Evolutionary conservation across 2,888 invertebrate genomes (phyloP), one percentile per base, ranked within the genome.

Genomic region (Ectobius pallidus): DNA sequence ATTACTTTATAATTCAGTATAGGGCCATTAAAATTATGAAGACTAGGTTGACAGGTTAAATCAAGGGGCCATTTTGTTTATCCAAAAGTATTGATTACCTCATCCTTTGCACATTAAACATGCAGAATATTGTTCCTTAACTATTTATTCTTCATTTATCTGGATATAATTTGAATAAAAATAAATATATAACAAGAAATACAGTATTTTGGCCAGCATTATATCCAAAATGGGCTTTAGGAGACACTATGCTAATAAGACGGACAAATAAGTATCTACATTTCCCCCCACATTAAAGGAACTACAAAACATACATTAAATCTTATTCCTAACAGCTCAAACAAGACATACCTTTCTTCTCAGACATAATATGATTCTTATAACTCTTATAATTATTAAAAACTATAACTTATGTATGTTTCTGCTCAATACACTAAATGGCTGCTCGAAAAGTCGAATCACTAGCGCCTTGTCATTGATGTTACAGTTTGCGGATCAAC

Each of bases 61-160:
- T 30, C 32, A 67, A 74, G 75, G 63, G 72, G 75, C 75, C 75
- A 75, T 75, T 74, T 75, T 75, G 75, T 74, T 73, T 75, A 71
- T 71, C 72, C 71, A 63, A 72, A 69, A 74, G 74, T 76, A 76
- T 76, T 76, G 76, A 76, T 76, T 76, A 74, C 70, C 73, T 75
- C 75, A 72, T 69, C 69, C 67, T 52, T 34, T 16, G 68, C 69
- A 75, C 39, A 39, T 39, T 32, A 63, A 63, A 68, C 49, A 34
- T 68, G 32, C 32, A 30, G n/a, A 68, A 49, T 2, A 67, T 18
- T 25, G 46, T 25, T 22, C 25, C 30, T 27, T 9, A 16, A 11
- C 27, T 46, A 42, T n/a, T 44, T 25, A 2, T 16, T 6, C 39
- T 2, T 25, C 20, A 11, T 52, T 16, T 11, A 52, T 11, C 1